Percentiles rank a stretch among this genome's conserved stretches.
Evolutionary conservation across 2,888 invertebrate species (phyloP).

Genomic region (Drosophila paranaensis): DNA sequence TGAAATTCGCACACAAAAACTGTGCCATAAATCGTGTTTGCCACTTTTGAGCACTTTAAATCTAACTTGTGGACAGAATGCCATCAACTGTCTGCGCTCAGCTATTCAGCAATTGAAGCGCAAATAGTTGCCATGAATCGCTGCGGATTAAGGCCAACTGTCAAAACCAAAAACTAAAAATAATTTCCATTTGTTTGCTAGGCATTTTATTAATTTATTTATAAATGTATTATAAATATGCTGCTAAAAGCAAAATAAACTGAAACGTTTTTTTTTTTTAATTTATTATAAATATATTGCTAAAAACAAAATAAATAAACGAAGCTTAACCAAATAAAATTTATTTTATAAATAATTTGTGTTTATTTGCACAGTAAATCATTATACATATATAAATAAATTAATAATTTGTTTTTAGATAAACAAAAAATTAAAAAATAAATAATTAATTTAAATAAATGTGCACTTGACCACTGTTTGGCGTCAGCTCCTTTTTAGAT

Average conservation of each 20-base stretch:
- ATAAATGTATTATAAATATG: no score
- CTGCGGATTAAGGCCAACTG: background rate
- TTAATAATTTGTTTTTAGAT: no score
- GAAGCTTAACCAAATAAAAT: background rate
- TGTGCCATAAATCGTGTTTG: conserved; percentile 7
- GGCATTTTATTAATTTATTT: background rate
- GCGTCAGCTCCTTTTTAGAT: background rate
- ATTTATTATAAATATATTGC: no score
- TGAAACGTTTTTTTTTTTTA: no score
- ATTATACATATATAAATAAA: no score
- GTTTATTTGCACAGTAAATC: no score
- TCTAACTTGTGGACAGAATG: background rate
- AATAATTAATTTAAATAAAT: background rate
- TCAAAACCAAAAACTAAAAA: background rate
- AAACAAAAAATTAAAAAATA: background rate
- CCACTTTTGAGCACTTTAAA: conserved; percentile 10
- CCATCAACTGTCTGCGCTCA: conserved; percentile 2
- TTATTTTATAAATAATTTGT: no score
- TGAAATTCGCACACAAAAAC: conserved; percentile 1
- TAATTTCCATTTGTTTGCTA: no score
- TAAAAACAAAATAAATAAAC: background rate
- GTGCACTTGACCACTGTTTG: conserved; percentile 2
- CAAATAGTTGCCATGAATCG: background rate
- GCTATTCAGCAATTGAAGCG: conserved; percentile 1
- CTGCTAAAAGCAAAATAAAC: no score